Percentiles rank a stretch among this genome's conserved stretches.
These are phyloP conservation scores for Himalopsyche japonica DNA, from an alignment of 2,888 invertebrate species.

Conservation along the genomic window DNA sequence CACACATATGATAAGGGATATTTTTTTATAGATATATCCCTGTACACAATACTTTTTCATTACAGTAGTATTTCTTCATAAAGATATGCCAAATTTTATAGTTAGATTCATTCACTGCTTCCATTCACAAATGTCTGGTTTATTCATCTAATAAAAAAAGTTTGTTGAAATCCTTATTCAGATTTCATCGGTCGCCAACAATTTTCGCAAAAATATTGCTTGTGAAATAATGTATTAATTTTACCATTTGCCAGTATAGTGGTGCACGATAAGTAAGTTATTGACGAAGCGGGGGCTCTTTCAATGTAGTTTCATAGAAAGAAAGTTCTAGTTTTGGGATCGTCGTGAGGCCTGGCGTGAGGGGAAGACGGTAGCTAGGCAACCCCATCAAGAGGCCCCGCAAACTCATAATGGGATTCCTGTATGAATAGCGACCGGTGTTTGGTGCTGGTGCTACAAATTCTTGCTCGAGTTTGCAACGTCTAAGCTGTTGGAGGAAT, in stretches of 20 bases:
- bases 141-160: too few relatives aligned
- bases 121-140: too few relatives aligned
- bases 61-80: too few relatives aligned
- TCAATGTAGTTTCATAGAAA: constrained; percentile 6
- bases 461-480: neutral
- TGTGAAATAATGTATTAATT: too few relatives aligned
- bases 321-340: neutral
- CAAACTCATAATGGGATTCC: constrained; percentile 22
- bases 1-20: too few relatives aligned
- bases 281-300: neutral
- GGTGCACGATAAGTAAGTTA: neutral
- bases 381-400: neutral
- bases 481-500: neutral
- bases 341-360: neutral
- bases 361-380: constrained; percentile 6
- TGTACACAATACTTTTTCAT: too few relatives aligned
- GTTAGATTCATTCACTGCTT: too few relatives aligned
- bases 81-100: too few relatives aligned
- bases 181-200: too few relatives aligned
- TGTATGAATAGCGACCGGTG: constrained; percentile 14
- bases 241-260: neutral
- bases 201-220: too few relatives aligned
- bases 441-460: neutral
- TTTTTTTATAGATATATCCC: too few relatives aligned
- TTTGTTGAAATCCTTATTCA: too few relatives aligned